Evolutionary conservation across 2,113 vertebrate genomes (phyloP).

Genomic region (Hystrix brachyura): DNA sequence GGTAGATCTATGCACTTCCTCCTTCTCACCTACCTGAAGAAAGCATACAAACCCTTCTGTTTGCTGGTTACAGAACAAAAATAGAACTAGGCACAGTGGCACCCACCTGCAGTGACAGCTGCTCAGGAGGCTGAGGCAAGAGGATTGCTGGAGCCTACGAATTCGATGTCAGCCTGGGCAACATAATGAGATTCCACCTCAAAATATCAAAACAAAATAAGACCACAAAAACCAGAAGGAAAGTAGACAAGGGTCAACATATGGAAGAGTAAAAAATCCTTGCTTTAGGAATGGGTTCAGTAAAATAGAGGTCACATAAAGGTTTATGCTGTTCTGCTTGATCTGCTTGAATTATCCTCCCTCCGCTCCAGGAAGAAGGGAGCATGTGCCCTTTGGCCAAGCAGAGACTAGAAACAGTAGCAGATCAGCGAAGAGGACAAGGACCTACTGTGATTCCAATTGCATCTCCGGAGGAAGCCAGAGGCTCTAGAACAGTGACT

Average conservation of each 20-base stretch:
- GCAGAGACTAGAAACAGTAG: not conserved
- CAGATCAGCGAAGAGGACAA: constrained; percentile 68
- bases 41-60: not conserved
- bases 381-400: constrained; percentile 34
- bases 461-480: constrained; percentile 67
- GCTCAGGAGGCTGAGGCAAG: not conserved
- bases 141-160: not conserved
- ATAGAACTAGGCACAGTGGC: not conserved
- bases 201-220: not conserved
- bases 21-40: not conserved
- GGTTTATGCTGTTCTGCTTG: not conserved
- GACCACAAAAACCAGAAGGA: not conserved
- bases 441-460: constrained; percentile 70
- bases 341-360: not conserved
- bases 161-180: not conserved
- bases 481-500: constrained; percentile 16
- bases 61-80: not conserved
- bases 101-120: not conserved
- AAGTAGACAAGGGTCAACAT: not conserved
- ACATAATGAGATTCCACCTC: not conserved
- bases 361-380: not conserved
- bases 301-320: constrained; percentile 18
- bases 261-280: not conserved
- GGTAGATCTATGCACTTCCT: not conserved
- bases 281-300: not conserved